A percentile compares a stretch with the other conserved stretches of the same genome.
phyloP scores from a whole-genome alignment of 2,797 vertebrate species.

The Clamator glandarius region DNA sequence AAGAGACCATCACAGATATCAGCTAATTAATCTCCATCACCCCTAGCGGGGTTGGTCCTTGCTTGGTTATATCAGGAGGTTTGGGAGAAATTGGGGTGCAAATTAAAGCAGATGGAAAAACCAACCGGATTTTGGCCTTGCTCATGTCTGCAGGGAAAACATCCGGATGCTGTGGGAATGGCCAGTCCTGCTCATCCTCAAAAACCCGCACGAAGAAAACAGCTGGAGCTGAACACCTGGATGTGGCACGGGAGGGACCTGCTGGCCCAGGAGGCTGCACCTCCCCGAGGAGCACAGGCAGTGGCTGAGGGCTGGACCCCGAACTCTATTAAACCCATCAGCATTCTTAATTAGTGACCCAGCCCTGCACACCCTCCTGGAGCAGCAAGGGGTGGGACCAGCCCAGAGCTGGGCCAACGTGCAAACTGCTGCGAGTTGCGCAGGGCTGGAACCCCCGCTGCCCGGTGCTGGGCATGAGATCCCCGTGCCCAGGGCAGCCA shows the following conservation, averaged over 20 bases:
- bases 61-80: neutral
- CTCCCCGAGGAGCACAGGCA: neutral
- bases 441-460: neutral
- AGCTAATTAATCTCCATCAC: neutral
- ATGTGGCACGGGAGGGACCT: neutral
- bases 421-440: neutral
- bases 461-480: accelerated
- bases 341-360: neutral
- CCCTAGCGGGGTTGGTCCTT: neutral
- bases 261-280: neutral
- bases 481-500: neutral
- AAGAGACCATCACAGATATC: neutral
- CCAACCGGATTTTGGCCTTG: neutral
- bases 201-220: accelerated
- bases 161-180: accelerated
- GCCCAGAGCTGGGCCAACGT: neutral
- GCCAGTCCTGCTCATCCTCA: accelerated
- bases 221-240: accelerated
- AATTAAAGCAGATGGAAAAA: neutral
- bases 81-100: neutral
- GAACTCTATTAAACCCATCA: neutral
- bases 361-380: neutral
- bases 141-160: neutral
- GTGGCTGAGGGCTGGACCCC: neutral
- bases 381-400: neutral